These are phyloP conservation scores for Orthosia cruda DNA, from an alignment of 2,888 invertebrate species.

Conservation along the genomic window DNA sequence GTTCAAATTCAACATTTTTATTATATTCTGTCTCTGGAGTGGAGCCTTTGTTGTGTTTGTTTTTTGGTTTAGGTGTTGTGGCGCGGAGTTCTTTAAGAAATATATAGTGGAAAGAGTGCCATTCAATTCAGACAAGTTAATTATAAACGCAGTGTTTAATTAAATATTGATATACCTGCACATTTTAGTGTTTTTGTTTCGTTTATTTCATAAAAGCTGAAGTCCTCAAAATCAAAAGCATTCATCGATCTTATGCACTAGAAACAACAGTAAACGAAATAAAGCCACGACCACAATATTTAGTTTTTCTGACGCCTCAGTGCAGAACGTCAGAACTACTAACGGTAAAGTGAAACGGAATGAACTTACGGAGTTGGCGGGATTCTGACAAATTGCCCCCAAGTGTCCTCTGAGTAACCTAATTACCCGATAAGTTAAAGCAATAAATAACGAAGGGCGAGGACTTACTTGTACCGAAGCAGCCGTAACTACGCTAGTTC, in stretches of 20 bases:
- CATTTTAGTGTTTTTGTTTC: neutral
- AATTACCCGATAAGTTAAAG: slow-evolving; percentile 85
- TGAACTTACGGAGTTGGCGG: slow-evolving; percentile 72
- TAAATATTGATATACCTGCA: neutral
- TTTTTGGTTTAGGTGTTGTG: slow-evolving; percentile 20
- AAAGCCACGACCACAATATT: slow-evolving; percentile 21
- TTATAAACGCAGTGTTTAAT: neutral
- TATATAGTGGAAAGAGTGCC: neutral
- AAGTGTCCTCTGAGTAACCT: slow-evolving; percentile 83
- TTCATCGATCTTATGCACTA: neutral
- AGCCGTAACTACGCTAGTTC: slow-evolving; percentile 51
- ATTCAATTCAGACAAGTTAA: neutral
- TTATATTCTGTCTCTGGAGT: slow-evolving; percentile 51
- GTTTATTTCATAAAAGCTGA: neutral
- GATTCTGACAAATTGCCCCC: slow-evolving; percentile 86
- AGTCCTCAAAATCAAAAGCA: neutral
- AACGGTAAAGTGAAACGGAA: slow-evolving; percentile 73
- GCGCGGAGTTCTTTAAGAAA: neutral
- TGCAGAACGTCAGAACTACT: slow-evolving; percentile 61
- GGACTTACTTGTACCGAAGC: slow-evolving; percentile 56
- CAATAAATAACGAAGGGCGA: slow-evolving; percentile 79
- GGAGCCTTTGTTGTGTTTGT: slow-evolving; percentile 49
- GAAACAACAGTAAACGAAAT: slow-evolving; percentile 15
- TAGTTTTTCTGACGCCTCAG: slow-evolving; percentile 46
- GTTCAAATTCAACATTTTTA: slow-evolving; percentile 66